Percentiles rank a stretch among this genome's conserved stretches.
phyloP scores from a whole-genome alignment of 2,888 invertebrate species.

The Drosophila mettleri region DNA sequence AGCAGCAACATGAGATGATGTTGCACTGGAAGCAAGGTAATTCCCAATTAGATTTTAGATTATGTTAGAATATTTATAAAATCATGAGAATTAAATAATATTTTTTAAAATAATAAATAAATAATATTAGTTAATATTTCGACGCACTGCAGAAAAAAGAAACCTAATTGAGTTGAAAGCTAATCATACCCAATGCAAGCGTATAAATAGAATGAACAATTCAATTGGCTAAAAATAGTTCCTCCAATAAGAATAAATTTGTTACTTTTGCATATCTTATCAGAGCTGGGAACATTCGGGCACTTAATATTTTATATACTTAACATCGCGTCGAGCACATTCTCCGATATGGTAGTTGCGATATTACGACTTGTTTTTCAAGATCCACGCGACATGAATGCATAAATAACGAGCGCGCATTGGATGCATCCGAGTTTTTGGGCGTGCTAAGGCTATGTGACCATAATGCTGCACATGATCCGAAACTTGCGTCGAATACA shows the following conservation, averaged over 20 bases:
- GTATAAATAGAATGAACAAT: not conserved
- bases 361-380: slow-evolving; percentile 52
- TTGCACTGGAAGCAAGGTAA: slow-evolving; percentile 44
- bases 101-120: too few relatives aligned
- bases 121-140: not conserved
- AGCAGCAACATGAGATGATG: slow-evolving; percentile 18
- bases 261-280: slow-evolving; percentile 2
- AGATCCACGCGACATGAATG: slow-evolving; percentile 57
- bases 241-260: slow-evolving; percentile 1
- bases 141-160: too few relatives aligned
- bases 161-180: not conserved
- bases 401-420: slow-evolving; percentile 16
- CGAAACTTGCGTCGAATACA: not conserved
- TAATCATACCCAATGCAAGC: not conserved
- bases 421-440: slow-evolving; percentile 47
- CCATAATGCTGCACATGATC: slow-evolving; percentile 58
- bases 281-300: not conserved
- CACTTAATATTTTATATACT: slow-evolving; percentile 12
- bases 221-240: slow-evolving; percentile 15
- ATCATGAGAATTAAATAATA: too few relatives aligned
- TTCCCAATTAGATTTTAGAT: not conserved
- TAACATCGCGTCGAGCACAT: slow-evolving; percentile 1
- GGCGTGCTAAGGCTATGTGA: slow-evolving; percentile 68
- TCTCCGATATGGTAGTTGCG: slow-evolving; percentile 24
- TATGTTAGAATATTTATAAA: too few relatives aligned